Evolutionary conservation across 2,113 vertebrate genomes (phyloP), one percentile per base, ranked within the genome.

Genomic region (Anhinga rufa): DNA sequence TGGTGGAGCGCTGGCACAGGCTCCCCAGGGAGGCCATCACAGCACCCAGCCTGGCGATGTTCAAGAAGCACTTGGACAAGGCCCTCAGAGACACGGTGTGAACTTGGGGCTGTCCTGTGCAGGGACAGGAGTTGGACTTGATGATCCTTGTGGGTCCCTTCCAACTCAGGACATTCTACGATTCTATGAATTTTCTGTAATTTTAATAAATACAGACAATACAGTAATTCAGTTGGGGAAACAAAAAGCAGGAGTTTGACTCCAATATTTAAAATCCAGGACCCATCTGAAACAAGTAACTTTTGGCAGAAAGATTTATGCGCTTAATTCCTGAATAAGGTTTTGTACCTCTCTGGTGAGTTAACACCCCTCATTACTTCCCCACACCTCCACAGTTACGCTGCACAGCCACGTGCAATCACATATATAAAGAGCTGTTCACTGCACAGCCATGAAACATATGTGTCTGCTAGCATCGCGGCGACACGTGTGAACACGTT

Each of bases 401-500:
- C 32, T 44, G 40, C 54, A 68, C 3, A 51, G 12, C 38, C 44
- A 36, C 1, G 2, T 36, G 46, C 38, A 31, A 11, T n/a, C 36
- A 48, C n/a, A 13, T 8, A 9, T 2, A 20, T 2, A 49, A n/a
- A 31, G 48, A 76, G 25, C 34, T 26, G 17, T 15, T n/a, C 1
- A 7, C 34, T 82, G 76, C 54, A 48, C 40, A 54, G 48, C 21
- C 62, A 9, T 9, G 7, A 40, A 34, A 46, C 7, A 8, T 5
- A 22, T 2, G 3, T 4, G 40, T 26, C 42, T 32, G 9, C 15
- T 22, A 14, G 17, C 9, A n/a, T 7, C 60, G 70, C 0, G 2
- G 60, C 72, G 51, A 46, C 13, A 21, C 4, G 9, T 4, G 19
- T n/a, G n/a, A 46, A 10, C 7, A 3, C 9, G 15, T 46, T 32